Base-by-base conservation (phyloP, 2,113 vertebrate genomes). In the Panurus biarmicus region DNA sequence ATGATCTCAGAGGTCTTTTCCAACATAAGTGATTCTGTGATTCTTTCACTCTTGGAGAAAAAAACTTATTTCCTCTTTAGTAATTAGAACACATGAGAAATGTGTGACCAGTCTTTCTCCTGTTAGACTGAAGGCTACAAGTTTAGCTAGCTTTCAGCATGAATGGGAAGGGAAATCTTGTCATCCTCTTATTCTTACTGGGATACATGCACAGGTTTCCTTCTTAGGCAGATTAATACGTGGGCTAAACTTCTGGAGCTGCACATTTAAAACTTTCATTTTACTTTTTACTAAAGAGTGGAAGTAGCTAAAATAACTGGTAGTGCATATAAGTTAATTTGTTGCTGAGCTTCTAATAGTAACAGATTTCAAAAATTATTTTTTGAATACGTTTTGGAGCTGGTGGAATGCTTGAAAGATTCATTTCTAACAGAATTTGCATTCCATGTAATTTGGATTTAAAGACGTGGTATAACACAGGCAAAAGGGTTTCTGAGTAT, bases 401-500 rank as follows among this genome's bases (percentile, higher is more conserved):
- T 77, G n/a, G 58, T 83, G 40, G 61, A 76, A 82, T 15, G 4
- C 70, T 91, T 77, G 85, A 89, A 40, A 79, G 67, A 87, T 94
- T 82, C 15, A 64, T 45, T 58, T 89, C 54, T 66, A 93, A 64
- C 47, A 77, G 78, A 87, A 90, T 91, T 86, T 91, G 53, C 64
- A 77, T 91, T 83, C 82, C 14, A 4, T 93, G 50, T 93, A 88
- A 93, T 95, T 94, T 90, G 69, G 47, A 57, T 91, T 91, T 94
- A 94, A 95, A 93, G 64, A 87, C 11, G 7, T 25, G 22, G 51
- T 76, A 50, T 76, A 83, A 87, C 71, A 66, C 15, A 77, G 44
- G 87, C 85, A 74, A 45, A 94, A 94, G 60, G 3, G 23, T 94
- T 94, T 91, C 50, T 79, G 82, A 88, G 36, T 87, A 22, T 74